These are phyloP conservation scores for Gnathonemus longibarbis DNA, from an alignment of 2,113 vertebrate genomes.

Conservation along the genomic window DNA sequence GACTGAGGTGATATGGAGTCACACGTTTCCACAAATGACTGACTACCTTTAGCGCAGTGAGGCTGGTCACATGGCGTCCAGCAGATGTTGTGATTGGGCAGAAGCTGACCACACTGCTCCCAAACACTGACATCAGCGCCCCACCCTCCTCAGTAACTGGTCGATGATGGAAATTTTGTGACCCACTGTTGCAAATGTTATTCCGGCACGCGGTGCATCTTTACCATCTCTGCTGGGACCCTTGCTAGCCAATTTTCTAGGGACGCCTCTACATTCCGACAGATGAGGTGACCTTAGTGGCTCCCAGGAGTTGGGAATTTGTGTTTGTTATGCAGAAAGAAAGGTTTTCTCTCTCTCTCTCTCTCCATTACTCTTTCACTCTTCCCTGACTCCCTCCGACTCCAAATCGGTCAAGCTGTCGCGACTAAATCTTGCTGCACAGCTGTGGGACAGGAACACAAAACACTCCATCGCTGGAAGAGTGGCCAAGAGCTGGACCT, in stretches of 20 bases:
- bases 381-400: constrained; percentile 10
- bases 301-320: not conserved
- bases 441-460: constrained; percentile 13
- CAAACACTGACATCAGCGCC: not conserved
- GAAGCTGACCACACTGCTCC: not conserved
- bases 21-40: not conserved
- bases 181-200: not conserved
- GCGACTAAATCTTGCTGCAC: constrained; percentile 2
- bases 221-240: not conserved
- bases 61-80: not conserved
- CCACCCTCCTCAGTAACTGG: not conserved
- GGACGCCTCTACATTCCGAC: not conserved
- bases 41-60: not conserved
- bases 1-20: not conserved
- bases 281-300: not conserved
- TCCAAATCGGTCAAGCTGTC: not conserved
- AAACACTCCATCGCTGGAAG: not conserved
- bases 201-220: not conserved
- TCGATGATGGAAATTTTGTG: not conserved
- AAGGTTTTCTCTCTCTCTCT: not conserved
- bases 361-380: not conserved
- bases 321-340: not conserved
- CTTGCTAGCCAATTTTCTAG: not conserved
- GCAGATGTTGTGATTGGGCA: not conserved
- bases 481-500: not conserved